Base-by-base conservation (phyloP, 2,888 invertebrate species). In the Drosophila prostipennis region DNA sequence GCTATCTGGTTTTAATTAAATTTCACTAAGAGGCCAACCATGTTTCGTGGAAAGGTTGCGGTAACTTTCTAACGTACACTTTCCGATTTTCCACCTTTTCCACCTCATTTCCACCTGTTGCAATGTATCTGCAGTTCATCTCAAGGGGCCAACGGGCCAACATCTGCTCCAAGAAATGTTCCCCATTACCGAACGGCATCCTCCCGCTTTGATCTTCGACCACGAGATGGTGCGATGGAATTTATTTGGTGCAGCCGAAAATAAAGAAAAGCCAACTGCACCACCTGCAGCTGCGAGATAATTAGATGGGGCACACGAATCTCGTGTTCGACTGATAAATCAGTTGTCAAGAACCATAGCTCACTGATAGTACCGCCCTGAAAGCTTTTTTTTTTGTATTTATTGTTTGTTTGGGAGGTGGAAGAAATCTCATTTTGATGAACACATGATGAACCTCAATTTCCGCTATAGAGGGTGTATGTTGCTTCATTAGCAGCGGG, bases 361-460 rank as follows among this genome's bases (percentile, higher is more conserved):
- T 72, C 75, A 75, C 51, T 55, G 64, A 59, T 63, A 64, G 39
- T 34, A 49, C 32, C 43, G 46, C 55, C 51, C 57, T 79, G 80
- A 86, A 81, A 80, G 80, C 80, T 76, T 81, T 80, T 80, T 70
- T 68, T 40, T 56, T 56, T 78, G 71, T 69, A 84, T 86, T 80
- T 76, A 74, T 74, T 76, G 78, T 82, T 81, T 81, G 79, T 77
- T 85, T 78, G 74, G 85, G 77, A 75, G 76, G 73, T 83, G 67
- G 57, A 59, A 53, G 26, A 67, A 74, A 71, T 79, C 79, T 77
- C 53, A 72, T 69, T 72, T 58, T 56, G 23, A 60, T 39, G 60
- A 46, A 54, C 54, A 63, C 60, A 64, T 48, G 56, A 69, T 55
- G 64, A 65, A 56, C 54, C 51, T 56, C 32, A 43, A 37, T 56